Base-by-base conservation (phyloP, 2,888 invertebrate genomes). In the Pyrochroa serraticornis region DNA sequence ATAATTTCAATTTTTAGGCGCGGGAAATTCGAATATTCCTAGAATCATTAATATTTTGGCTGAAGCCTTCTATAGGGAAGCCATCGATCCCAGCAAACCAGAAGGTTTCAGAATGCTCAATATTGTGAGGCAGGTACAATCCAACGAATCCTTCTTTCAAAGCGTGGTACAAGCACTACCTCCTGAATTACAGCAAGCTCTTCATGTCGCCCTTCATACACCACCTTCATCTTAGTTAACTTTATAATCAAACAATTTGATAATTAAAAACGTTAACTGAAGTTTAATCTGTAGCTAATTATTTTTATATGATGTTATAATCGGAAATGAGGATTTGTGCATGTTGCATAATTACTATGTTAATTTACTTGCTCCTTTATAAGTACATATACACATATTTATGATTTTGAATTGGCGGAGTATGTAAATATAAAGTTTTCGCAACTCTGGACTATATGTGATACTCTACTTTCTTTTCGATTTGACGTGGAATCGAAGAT, bases 91-190 rank as follows among this genome's bases (percentile, higher is more conserved):
- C 2, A 86, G 89, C 46, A 85, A 88, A 75, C 86, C 89, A 7
- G 90, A 90, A 41, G 89, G 87, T 69, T 85, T 85, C 62, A 87
- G 96, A 76, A 89, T 97, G 85, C 81, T 92, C 55, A 87, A 87
- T 67, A 92, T 97, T 69, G 86, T 96, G 49, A 85, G 91, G 73
- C 93, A 94, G 79, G 88, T 96, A 72, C 93, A 95, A 85, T 91
- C 91, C 73, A 75, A 78, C 68, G 75, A 76, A 62, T 66, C 75
- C 35, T 69, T 79, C 67, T 80, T 79, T 68, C 77, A 77, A 69
- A 72, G 70, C 38, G 72, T 78, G 30, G 71, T 79, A 69, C 84
- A 85, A 75, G 86, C 87, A 66, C 82, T 97, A 67, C 85, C 88
- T 68, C 83, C 87, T 52, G 92, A 93, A 71, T 91, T 94, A 78